Conservation (phyloP, 2,797 vertebrate species). For the Mormyrus hasselquistii region DNA sequence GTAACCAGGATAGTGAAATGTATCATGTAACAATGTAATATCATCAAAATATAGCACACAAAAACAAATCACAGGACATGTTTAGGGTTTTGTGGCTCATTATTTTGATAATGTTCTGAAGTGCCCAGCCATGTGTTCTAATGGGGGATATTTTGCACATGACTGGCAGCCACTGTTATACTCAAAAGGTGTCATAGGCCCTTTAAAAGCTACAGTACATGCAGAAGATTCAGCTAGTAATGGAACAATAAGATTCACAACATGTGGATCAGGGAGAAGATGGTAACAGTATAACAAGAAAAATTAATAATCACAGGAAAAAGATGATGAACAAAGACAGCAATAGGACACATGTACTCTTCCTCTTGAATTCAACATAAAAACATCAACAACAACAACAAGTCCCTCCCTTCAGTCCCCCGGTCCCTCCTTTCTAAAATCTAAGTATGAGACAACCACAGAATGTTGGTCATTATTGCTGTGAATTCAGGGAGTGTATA, state of each 20-base stretch:
- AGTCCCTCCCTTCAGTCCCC: background rate
- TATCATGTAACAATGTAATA: background rate
- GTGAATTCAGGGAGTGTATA: background rate
- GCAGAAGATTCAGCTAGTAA: background rate
- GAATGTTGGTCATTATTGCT: background rate
- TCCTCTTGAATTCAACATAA: background rate
- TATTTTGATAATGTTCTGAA: background rate
- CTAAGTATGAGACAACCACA: background rate
- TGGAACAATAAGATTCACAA: background rate
- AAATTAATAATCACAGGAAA: background rate
- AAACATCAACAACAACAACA: background rate
- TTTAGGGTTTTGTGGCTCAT: background rate
- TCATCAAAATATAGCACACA: background rate
- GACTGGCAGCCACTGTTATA: background rate
- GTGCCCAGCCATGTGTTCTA: background rate
- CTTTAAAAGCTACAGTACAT: background rate
- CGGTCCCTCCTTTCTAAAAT: background rate
- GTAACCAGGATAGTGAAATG: background rate
- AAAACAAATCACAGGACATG: background rate
- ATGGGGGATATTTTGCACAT: background rate
- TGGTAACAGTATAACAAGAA: background rate
- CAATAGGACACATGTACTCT: background rate
- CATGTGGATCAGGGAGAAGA: background rate
- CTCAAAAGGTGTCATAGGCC: background rate
- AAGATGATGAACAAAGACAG: background rate